Evolutionary conservation across 1,140 invertebrate genomes (phyloP), one percentile per base, ranked within the genome.

Genomic region (Bombus vancouverensis): DNA sequence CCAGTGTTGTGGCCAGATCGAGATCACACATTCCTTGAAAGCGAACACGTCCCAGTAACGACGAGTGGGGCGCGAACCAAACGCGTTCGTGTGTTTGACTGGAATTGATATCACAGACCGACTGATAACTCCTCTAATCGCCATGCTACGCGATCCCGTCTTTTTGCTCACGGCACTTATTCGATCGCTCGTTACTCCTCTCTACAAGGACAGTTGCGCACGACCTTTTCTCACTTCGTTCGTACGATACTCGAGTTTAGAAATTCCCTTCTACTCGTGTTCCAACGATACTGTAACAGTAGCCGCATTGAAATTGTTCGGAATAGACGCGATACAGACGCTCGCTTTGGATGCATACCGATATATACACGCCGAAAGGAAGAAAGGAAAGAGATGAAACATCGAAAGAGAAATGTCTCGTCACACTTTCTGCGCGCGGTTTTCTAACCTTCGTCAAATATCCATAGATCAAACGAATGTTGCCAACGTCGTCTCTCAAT

Each of bases 141-240:
- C 13, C 13, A n/a, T 44, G 44, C 76, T 71, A 59, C 65, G 39
- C 71, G 62, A 32, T 47, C 65, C 59, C 13, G 12, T 34, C 47
- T 76, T 92, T 93, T 93, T 93, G 92, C 93, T 83, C 92, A 92
- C 93, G 93, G 90, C 92, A 92, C 92, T 74, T 25, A 57, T 70
- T 88, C 71, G 76, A 66, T 8, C 1, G 10, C 28, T 37, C 18
- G n/a, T 75, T 57, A 28, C 13, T 65, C 34, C 66, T 57, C 34
- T 37, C 34, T 42, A 42, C 13, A 68, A 71, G 34, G 65, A 66
- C 62, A 71, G 75, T 62, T 86, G 76, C 83, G 82, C 79, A 84
- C 72, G 78, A n/a, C 6, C 32, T 34, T 71, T 66, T 53, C 15
- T n/a, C 22, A 18, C 3, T 3, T n/a, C 1, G 13, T n/a, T 39